These are phyloP conservation scores for Gymnosoma rotundatum DNA, from an alignment of 2,888 invertebrate genomes.

Conservation along the genomic window DNA sequence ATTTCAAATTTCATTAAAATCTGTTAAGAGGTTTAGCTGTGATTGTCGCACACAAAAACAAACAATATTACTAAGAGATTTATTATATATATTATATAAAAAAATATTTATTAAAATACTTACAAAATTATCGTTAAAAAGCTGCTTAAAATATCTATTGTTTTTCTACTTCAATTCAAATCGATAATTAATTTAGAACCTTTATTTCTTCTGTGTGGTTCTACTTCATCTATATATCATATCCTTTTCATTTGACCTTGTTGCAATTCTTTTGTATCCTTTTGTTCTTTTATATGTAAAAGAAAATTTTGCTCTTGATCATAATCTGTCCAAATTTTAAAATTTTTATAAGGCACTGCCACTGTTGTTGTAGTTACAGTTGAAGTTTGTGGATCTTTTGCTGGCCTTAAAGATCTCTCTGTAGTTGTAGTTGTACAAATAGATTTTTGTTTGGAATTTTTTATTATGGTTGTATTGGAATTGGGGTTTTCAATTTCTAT, in stretches of 20 bases:
- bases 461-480: constrained; percentile 58
- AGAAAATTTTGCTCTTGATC: constrained; percentile 68
- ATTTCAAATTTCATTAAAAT: too few relatives aligned
- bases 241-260: constrained; percentile 54
- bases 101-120: constrained; percentile 15
- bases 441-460: constrained; percentile 54
- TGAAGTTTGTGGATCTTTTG: constrained; percentile 57
- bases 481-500: constrained; percentile 49
- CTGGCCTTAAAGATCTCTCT: constrained; percentile 46
- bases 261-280: constrained; percentile 27
- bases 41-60: too few relatives aligned
- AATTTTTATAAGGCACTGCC: constrained; percentile 68
- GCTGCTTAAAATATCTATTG: background rate
- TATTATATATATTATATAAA: too few relatives aligned
- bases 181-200: constrained; percentile 68
- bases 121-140: constrained; percentile 31
- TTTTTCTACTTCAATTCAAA: constrained; percentile 47
- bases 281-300: constrained; percentile 67
- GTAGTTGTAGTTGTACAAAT: constrained; percentile 61
- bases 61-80: too few relatives aligned
- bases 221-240: constrained; percentile 66
- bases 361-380: constrained; percentile 64
- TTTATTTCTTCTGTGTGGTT: constrained; percentile 51
- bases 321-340: constrained; percentile 71
- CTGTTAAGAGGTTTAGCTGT: too few relatives aligned